Evolutionary conservation across 1,140 invertebrate species (phyloP), one percentile per base, ranked within the genome.

Genomic region (Gryllus bimaculatus): DNA sequence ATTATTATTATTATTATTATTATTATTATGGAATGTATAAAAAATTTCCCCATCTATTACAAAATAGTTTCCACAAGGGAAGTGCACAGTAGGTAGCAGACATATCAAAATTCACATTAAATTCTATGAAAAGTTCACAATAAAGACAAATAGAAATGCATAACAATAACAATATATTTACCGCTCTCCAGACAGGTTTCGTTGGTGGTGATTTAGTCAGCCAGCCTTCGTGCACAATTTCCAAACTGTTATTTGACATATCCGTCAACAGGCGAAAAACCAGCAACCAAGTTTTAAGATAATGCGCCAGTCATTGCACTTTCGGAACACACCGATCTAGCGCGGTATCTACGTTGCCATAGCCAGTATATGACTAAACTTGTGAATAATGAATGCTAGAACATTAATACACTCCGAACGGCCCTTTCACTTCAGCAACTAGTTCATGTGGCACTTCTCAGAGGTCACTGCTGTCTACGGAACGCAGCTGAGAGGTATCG

Each of bases 201-300:
- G 92, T 91, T 47, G 95, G 95, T 80, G 95, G 95, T 75, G 95
- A 96, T 89, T 97, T 97, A 74, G 94, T 95, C 78, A 97, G 89
- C 94, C 94, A 96, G 80, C 95, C 95, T 87, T 95, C 93, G 84
- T 94, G 90, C 80, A 93, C 91, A 80, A 92, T 88, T 84, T 92
- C 91, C 76, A 79, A 74, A 73, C 79, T 79, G 73, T 77, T 79
- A 21, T 79, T 79, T 77, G 79, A 79, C 79, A 79, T 79, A 73
- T 76, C 76, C 79, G 48, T 48, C 18, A 26, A 48, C 47, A 79
- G 47, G 48, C 8, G 48, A 48, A 13, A n/a, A 79, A 48, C 47
- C 8, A 79, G 12, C n/a, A 79, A 39, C 5, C 7, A 8, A 75
- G 74, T 75, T 49, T 21, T 18, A 12, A 77, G 48, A 77, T 48